Evolutionary conservation across 2,113 vertebrate genomes (phyloP).

Genomic region (Halichoeres trimaculatus): DNA sequence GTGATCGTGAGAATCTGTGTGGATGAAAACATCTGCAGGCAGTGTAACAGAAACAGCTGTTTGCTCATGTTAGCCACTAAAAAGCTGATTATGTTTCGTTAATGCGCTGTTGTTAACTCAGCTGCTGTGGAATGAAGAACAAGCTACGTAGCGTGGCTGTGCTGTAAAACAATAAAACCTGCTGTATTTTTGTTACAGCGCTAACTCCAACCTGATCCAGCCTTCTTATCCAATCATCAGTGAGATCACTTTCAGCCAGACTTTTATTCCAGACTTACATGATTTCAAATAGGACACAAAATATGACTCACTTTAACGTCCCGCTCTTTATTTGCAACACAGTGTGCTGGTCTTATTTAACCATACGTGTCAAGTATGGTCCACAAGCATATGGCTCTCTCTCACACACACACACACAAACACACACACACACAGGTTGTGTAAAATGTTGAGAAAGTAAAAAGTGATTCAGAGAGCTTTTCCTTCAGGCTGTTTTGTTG

Average conservation of each 20-base stretch:
- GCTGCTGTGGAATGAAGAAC: conserved; percentile 15
- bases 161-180: conserved; percentile 58
- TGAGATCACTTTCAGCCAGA: conserved; percentile 27
- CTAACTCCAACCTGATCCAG: neutral
- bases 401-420: conserved; percentile 30
- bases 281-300: conserved; percentile 56
- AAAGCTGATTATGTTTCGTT: conserved; percentile 11
- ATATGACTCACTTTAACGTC: conserved; percentile 46
- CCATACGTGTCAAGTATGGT: conserved; percentile 53
- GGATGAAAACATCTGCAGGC: conserved; percentile 3
- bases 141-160: conserved; percentile 7
- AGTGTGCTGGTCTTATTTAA: conserved; percentile 70
- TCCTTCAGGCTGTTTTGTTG: conserved; percentile 11
- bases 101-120: conserved; percentile 2
- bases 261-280: conserved; percentile 61
- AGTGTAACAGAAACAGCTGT: neutral
- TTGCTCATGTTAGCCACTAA: conserved; percentile 29
- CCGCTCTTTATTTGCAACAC: conserved; percentile 60
- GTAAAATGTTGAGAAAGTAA: conserved; percentile 33
- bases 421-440: conserved; percentile 37
- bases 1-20: neutral
- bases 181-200: conserved; percentile 61
- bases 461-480: conserved; percentile 10
- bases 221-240: neutral
- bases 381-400: conserved; percentile 37